A percentile compares a stretch with the other conserved stretches of the same genome.
Evolutionary conservation across 2,888 invertebrate species (phyloP).

Genomic region (Theretra japonica): DNA sequence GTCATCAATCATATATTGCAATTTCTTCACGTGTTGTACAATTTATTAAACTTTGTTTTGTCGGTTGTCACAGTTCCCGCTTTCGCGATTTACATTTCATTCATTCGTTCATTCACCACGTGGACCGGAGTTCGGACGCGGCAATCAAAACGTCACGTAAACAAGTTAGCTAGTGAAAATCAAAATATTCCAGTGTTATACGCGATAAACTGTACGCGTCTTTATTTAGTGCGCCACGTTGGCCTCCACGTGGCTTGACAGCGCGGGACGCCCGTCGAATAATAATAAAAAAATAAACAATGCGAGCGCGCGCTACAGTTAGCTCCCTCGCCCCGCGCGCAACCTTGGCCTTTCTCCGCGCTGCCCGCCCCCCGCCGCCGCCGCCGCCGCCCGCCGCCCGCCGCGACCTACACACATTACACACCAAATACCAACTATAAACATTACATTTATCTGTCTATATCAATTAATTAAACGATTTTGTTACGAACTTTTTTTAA

Average conservation of each 20-base stretch:
- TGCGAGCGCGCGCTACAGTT: constrained; percentile 46
- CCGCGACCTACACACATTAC: constrained; percentile 1
- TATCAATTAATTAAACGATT: background rate
- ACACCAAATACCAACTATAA: constrained; percentile 8
- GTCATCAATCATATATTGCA: constrained; percentile 11
- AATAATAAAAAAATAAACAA: constrained; percentile 53
- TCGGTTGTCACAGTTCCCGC: constrained; percentile 12
- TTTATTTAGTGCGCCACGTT: constrained; percentile 45
- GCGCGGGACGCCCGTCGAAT: constrained; percentile 46
- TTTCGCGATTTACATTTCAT: constrained; percentile 16
- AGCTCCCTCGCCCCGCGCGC: constrained; percentile 44
- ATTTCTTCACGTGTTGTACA: constrained; percentile 9
- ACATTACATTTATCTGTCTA: background rate
- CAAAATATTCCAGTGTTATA: constrained; percentile 21
- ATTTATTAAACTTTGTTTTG: background rate
- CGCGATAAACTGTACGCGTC: constrained; percentile 32
- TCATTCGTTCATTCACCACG: constrained; percentile 19
- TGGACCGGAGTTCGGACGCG: background rate
- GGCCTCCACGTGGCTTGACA: constrained; percentile 47
- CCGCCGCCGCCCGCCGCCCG: background rate
- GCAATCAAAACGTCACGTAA: constrained; percentile 4
- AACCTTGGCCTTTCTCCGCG: constrained; percentile 62
- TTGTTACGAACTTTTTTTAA: background rate
- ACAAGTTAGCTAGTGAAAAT: constrained; percentile 18
- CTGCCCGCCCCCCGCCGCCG: constrained; percentile 12